Evolutionary conservation across 2,888 invertebrate genomes (phyloP).

Genomic region (Athetis lepigone): DNA sequence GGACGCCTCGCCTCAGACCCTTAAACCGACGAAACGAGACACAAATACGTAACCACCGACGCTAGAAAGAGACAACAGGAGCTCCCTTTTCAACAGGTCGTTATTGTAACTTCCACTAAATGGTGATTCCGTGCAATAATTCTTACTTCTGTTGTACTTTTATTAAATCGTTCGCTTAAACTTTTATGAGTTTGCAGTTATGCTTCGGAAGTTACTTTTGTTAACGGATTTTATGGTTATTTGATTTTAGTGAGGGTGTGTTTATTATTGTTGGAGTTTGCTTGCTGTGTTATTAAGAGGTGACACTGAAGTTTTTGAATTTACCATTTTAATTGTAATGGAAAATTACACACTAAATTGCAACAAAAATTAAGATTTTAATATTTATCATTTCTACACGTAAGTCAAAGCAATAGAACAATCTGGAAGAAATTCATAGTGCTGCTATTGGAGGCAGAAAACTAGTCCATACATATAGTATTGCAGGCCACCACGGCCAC

Average conservation of each 20-base stretch:
- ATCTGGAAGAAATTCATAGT: slow-evolving; percentile 6
- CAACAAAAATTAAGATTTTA: neutral
- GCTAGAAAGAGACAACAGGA: slow-evolving; percentile 80
- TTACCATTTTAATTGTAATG: neutral
- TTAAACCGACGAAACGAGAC: slow-evolving; percentile 74
- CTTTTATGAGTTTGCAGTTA: slow-evolving; percentile 75
- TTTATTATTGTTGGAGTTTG: slow-evolving; percentile 55
- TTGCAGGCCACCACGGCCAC: slow-evolving; percentile 59
- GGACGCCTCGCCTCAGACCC: slow-evolving; percentile 78
- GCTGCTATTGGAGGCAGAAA: slow-evolving; percentile 24
- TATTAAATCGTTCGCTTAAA: slow-evolving; percentile 76
- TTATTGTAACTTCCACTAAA: slow-evolving; percentile 87
- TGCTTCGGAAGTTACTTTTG: slow-evolving; percentile 61
- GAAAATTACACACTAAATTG: slow-evolving; percentile 2
- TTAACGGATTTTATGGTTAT: slow-evolving; percentile 62
- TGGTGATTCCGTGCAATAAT: slow-evolving; percentile 86
- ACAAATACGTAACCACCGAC: slow-evolving; percentile 70
- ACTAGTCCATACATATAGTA: slow-evolving; percentile 18
- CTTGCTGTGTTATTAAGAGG: slow-evolving; percentile 43
- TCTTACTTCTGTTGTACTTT: slow-evolving; percentile 79
- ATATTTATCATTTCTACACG: too few relatives aligned
- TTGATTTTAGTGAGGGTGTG: slow-evolving; percentile 58
- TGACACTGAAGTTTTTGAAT: slow-evolving; percentile 33
- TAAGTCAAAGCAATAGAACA: neutral
- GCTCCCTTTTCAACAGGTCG: slow-evolving; percentile 88